These are phyloP conservation scores for Ellobium chinense DNA, from an alignment of 2,888 invertebrate species.

Conservation along the genomic window DNA sequence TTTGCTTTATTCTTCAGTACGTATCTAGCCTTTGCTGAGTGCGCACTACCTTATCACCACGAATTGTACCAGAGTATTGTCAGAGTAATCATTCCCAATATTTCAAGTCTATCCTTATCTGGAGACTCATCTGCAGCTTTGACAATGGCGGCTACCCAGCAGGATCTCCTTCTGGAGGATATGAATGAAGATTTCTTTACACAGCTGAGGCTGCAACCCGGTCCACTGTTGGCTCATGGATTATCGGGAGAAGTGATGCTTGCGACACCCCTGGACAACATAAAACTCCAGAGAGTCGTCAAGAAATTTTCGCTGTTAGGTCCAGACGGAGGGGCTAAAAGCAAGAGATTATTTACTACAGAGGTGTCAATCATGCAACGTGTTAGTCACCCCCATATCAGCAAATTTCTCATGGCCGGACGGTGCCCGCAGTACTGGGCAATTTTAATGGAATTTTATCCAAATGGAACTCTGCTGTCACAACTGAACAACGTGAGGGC, in stretches of 20 bases:
- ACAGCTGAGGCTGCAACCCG: not conserved
- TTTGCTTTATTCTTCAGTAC: too few species aligned
- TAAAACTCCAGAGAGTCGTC: not conserved
- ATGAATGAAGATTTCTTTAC: not conserved
- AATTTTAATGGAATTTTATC: not conserved
- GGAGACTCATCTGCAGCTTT: not conserved
- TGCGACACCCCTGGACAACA: not conserved
- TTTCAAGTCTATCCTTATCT: not conserved
- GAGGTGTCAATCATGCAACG: not conserved
- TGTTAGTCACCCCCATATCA: not conserved
- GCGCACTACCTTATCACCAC: not conserved
- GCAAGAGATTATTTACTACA: not conserved
- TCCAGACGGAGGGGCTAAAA: not conserved
- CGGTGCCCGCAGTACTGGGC: not conserved
- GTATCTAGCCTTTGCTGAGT: not conserved
- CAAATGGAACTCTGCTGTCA: not conserved
- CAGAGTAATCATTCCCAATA: not conserved
- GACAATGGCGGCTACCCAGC: not conserved
- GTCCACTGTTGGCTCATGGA: not conserved
- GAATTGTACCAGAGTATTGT: too few species aligned
- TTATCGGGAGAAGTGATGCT: not conserved
- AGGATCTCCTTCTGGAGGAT: not conserved
- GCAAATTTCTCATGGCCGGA: not conserved
- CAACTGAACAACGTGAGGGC: not conserved
- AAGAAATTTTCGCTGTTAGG: constrained; percentile 3